Evolutionary conservation across 1,140 invertebrate genomes (phyloP).

Genomic region (Drosophila pandora): DNA sequence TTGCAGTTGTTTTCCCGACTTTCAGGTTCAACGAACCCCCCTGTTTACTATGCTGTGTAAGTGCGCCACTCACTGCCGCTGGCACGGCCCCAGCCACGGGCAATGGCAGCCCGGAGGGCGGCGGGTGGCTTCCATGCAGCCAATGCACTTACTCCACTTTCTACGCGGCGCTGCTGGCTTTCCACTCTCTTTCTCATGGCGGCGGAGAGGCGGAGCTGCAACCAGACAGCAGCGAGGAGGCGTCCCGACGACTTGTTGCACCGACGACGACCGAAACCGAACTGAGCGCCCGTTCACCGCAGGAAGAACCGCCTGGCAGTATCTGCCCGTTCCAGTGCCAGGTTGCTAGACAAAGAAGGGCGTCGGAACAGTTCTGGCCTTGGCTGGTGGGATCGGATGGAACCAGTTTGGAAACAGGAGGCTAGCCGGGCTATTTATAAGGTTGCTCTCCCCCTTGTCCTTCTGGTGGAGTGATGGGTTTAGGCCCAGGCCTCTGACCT

Average conservation of each 20-base stretch:
- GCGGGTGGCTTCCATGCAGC: neutral
- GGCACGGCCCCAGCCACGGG: neutral
- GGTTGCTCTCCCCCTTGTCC: neutral
- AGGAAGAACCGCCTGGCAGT: constrained; percentile 58
- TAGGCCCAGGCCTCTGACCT: neutral
- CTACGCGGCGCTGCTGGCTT: constrained; percentile 43
- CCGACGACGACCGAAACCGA: constrained; percentile 49
- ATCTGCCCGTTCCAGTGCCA: neutral
- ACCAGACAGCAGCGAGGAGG: constrained; percentile 23
- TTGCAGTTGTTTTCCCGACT: constrained; percentile 12
- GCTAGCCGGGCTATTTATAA: neutral
- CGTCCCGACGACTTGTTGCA: constrained; percentile 70
- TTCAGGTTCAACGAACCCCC: constrained; percentile 44
- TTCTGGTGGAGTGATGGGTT: too few relatives aligned
- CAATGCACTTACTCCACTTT: constrained; percentile 69
- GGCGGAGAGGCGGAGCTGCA: constrained; percentile 8
- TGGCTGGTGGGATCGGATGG: neutral
- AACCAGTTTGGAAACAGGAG: constrained; percentile 3
- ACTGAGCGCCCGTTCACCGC: constrained; percentile 60
- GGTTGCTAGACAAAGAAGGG: constrained; percentile 11
- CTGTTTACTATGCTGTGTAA: constrained; percentile 7
- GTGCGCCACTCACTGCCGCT: constrained; percentile 24
- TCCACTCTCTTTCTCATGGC: constrained; percentile 37
- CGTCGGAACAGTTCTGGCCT: constrained; percentile 31
- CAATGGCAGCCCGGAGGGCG: neutral